phyloP scores from a whole-genome alignment of 2,888 invertebrate genomes.

The Ophion ellenae region DNA sequence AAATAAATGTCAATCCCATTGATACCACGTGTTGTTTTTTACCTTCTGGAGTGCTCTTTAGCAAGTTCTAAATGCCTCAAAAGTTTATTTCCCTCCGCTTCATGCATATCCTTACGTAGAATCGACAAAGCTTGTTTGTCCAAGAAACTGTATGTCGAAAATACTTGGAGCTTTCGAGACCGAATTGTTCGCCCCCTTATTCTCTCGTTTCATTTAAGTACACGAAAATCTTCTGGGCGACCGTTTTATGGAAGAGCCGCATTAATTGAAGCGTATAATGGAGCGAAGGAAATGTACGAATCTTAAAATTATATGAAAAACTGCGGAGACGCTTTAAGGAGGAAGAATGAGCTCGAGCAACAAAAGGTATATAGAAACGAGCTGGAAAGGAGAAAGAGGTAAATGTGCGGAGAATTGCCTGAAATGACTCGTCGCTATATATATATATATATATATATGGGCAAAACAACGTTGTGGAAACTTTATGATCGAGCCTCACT shows the following conservation, averaged over 20 bases:
- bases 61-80: conserved; percentile 2
- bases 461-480: conserved; percentile 45
- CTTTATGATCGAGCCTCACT: conserved; percentile 50
- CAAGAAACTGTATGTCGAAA: background rate
- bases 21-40: background rate
- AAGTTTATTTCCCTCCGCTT: background rate
- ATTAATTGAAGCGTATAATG: conserved; percentile 50
- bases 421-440: background rate
- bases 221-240: conserved; percentile 10
- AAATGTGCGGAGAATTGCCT: conserved; percentile 31
- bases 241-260: conserved; percentile 1
- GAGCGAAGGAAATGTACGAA: conserved; percentile 30
- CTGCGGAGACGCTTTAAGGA: conserved; percentile 1
- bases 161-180: background rate
- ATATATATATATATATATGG: background rate
- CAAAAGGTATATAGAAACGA: conserved; percentile 31
- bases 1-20: background rate
- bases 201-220: background rate
- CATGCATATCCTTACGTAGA: background rate
- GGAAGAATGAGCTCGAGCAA: conserved; percentile 6
- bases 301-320: conserved; percentile 34
- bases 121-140: background rate
- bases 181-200: background rate
- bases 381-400: conserved; percentile 22
- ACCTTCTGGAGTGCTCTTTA: background rate